Conservation (phyloP, 2,888 invertebrate species). For the Xestia ashworthii region DNA sequence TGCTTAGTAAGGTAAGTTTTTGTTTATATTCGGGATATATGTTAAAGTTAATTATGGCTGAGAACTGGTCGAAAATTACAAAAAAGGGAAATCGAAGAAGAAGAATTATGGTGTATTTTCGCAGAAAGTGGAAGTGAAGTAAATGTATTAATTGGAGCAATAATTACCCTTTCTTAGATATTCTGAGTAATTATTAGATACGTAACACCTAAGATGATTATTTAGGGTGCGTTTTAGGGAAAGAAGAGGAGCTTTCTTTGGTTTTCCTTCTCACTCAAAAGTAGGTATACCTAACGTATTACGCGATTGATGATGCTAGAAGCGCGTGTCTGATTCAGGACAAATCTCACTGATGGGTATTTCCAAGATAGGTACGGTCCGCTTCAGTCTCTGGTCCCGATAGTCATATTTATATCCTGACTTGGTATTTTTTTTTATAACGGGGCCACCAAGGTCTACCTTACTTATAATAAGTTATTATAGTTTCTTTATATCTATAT, state of each 20-base stretch:
- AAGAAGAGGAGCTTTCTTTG: neutral
- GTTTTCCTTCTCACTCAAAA: neutral
- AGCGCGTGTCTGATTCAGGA: neutral
- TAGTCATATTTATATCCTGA: neutral
- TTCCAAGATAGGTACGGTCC: neutral
- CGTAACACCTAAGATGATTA: neutral
- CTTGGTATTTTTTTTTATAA: neutral
- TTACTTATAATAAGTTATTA: too few species aligned
- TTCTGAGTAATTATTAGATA: neutral
- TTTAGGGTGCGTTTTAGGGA: neutral
- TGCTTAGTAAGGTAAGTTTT: constrained; percentile 69
- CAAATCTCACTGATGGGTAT: neutral
- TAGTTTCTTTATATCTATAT: too few species aligned
- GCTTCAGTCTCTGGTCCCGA: neutral
- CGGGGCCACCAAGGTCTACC: too few species aligned
- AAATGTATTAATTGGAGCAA: neutral
- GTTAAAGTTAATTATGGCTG: neutral
- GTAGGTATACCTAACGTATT: neutral
- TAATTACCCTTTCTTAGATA: neutral
- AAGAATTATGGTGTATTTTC: neutral
- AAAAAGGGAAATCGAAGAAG: too few species aligned
- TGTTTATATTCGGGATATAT: neutral
- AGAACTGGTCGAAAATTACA: too few species aligned
- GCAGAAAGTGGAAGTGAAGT: neutral
- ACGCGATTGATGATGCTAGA: constrained; percentile 1